Evolutionary conservation across 2,888 invertebrate genomes (phyloP), one percentile per base, ranked within the genome.

Genomic region (Pandemis cinnamomeana): DNA sequence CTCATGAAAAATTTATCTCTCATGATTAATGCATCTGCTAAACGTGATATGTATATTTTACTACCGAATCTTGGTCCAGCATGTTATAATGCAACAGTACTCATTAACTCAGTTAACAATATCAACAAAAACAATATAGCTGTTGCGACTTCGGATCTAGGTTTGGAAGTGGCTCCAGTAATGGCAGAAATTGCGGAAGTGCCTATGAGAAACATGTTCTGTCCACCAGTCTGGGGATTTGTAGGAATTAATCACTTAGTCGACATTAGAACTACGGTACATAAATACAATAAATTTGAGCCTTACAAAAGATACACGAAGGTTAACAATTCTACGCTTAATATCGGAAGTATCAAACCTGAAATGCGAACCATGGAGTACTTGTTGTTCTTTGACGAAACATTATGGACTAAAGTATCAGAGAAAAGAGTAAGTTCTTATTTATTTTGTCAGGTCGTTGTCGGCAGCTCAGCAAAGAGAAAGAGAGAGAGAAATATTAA

Each of bases 161-260:
- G 95, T 13, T 86, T 95, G 72, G 92, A 94, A 76, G 84, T 92
- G 67, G 81, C 93, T 41, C 84, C 87, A 48, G 81, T 87, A 42
- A 81, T 91, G 42, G 90, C 95, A 11, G 87, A 94, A 82, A 87
- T 91, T 67, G 89, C 92, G 7, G 87, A 92, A 80, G 83, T 95
- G 11, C 90, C 94, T 0, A 78, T 94, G 73, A 86, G 86, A 78
- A 89, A 93, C 79, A 92, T 96, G 80, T 93, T 94, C 81, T 95
- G 95, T 71, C 95, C 96, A 8, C 95, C 96, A 46, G 95, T 96
- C 6, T 96, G 96, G 96, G 96, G 96, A 8, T 96, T 95, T 78
- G 89, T 95, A 44, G 95, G 95, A 13, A 83, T 95, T 36, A 95
- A 95, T 80, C 92, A 94, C 51, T 90, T 95, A 71, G 91, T 95